Evolutionary conservation across 2,797 vertebrate genomes (phyloP).

Genomic region (Gambelia wislizenii): DNA sequence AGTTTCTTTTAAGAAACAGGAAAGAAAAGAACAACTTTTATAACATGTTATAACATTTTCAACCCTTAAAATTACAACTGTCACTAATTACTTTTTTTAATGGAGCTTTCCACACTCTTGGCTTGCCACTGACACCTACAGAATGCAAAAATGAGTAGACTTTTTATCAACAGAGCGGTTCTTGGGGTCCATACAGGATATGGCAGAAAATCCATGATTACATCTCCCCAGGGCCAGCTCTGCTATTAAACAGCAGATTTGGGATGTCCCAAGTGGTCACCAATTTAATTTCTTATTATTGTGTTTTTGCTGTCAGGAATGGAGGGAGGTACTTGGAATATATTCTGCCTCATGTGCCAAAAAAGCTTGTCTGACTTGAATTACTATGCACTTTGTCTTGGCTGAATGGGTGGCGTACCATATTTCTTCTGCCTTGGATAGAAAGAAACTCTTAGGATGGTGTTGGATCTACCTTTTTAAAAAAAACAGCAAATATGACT

Average conservation of each 20-base stretch:
- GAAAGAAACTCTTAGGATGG: background rate
- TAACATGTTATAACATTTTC: background rate
- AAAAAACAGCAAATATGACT: background rate
- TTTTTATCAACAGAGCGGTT: background rate
- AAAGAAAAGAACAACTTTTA: background rate
- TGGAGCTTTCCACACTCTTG: background rate
- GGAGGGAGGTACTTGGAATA: background rate
- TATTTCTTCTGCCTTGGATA: too few relatives aligned
- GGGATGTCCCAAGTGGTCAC: background rate
- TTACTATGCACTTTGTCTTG: too few relatives aligned
- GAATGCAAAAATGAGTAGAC: background rate
- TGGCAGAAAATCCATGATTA: background rate
- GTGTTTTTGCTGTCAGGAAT: background rate
- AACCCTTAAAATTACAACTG: background rate
- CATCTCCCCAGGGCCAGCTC: background rate
- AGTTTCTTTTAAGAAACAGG: too few relatives aligned
- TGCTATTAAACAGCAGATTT: background rate
- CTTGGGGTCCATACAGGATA: accelerated
- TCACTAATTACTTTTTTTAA: background rate
- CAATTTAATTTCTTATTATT: background rate
- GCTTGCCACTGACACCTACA: background rate
- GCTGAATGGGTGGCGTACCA: too few relatives aligned
- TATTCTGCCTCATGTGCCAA: background rate
- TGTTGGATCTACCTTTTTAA: background rate
- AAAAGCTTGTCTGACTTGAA: background rate